Evolutionary conservation across 2,113 vertebrate species (phyloP).

Genomic region (Sialia sialis): DNA sequence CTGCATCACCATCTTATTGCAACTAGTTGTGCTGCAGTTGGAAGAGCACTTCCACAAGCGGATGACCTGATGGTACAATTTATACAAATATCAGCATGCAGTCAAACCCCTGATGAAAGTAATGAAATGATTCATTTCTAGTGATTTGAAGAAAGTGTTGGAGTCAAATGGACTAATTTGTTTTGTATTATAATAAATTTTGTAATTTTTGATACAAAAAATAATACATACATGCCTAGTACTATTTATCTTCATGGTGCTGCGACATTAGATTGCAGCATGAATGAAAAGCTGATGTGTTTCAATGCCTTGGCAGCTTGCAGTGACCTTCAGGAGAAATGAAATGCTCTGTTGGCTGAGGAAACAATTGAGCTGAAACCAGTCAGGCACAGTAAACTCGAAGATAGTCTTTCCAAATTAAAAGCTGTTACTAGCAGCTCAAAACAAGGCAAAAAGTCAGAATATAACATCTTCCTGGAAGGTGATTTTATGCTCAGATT

Average conservation of each 20-base stretch:
- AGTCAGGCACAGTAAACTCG: slow-evolving; percentile 72
- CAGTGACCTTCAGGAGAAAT: slow-evolving; percentile 83
- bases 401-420: slow-evolving; percentile 74
- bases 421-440: slow-evolving; percentile 67
- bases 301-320: slow-evolving; percentile 68
- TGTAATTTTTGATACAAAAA: slow-evolving; percentile 57
- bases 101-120: background rate
- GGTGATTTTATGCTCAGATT: slow-evolving; percentile 48
- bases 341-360: slow-evolving; percentile 71
- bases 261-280: slow-evolving; percentile 52
- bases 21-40: slow-evolving; percentile 32
- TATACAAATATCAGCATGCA: slow-evolving; percentile 28
- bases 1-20: slow-evolving; percentile 32
- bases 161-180: slow-evolving; percentile 42
- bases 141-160: background rate
- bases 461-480: background rate
- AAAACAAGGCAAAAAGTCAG: slow-evolving; percentile 46
- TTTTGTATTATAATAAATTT: slow-evolving; percentile 60
- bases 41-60: slow-evolving; percentile 37
- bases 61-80: slow-evolving; percentile 27
- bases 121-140: slow-evolving; percentile 15
- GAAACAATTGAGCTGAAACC: slow-evolving; percentile 72
- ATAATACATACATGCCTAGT: slow-evolving; percentile 31
- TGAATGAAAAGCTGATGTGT: slow-evolving; percentile 68
- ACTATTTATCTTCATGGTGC: slow-evolving; percentile 71